These are phyloP conservation scores for Thomomys bottae DNA, from an alignment of 2,113 vertebrate species.

Conservation along the genomic window DNA sequence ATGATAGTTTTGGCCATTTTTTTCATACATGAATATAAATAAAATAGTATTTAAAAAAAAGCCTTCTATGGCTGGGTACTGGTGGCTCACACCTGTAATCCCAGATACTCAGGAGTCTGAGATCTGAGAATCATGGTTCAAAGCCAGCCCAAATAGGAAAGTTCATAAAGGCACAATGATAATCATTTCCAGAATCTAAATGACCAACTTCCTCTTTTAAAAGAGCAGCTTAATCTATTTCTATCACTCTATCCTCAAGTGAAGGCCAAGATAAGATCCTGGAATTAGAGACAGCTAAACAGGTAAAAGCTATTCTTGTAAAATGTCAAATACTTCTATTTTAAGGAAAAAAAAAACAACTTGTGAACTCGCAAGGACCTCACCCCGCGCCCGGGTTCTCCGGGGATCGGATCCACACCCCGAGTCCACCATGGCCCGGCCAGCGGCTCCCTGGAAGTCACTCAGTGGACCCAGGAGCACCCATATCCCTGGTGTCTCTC, in stretches of 20 bases:
- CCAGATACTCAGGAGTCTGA: too few species aligned
- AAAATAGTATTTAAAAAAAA: too few species aligned
- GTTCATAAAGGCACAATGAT: not conserved
- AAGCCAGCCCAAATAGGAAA: too few species aligned
- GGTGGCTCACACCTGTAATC: too few species aligned
- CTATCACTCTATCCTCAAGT: not conserved
- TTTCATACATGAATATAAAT: too few species aligned
- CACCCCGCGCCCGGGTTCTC: fast-evolving
- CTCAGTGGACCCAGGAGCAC: not conserved
- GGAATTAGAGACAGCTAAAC: not conserved
- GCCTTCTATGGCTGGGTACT: too few species aligned
- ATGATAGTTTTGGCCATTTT: too few species aligned
- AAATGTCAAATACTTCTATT: slow-evolving; percentile 36
- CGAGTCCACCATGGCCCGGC: not conserved
- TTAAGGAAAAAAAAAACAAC: slow-evolving; percentile 54
- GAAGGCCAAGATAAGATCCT: not conserved
- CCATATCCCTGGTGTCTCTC: not conserved
- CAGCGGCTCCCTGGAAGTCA: not conserved
- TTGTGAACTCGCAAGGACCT: not conserved
- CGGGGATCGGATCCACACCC: not conserved
- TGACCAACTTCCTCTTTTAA: not conserved
- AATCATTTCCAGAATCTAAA: slow-evolving; percentile 8
- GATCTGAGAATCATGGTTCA: not conserved
- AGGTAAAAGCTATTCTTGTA: slow-evolving; percentile 42
- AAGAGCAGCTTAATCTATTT: not conserved